Evolutionary conservation across 2,888 invertebrate species (phyloP).

Genomic region (Pyralis farinalis): DNA sequence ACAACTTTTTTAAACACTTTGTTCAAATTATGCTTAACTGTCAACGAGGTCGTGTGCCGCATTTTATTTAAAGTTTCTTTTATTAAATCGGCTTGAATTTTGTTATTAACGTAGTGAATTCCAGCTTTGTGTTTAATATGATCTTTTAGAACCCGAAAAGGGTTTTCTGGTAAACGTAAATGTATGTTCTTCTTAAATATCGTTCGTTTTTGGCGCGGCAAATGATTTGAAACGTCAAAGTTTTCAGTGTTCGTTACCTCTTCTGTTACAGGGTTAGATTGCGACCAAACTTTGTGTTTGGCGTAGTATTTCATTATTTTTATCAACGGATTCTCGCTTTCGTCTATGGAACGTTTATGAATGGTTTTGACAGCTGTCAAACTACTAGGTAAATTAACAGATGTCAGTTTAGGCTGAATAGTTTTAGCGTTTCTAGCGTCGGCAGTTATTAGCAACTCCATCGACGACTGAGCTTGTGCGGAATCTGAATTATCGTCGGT

Average conservation of each 20-base stretch:
- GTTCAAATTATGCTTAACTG: slow-evolving; percentile 10
- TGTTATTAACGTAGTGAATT: slow-evolving; percentile 25
- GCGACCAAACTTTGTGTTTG: slow-evolving; percentile 57
- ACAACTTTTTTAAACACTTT: slow-evolving; percentile 15
- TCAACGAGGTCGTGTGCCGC: slow-evolving; percentile 13
- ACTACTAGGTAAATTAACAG: too few relatives aligned
- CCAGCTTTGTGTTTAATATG: slow-evolving; percentile 28
- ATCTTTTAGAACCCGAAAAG: slow-evolving; percentile 28
- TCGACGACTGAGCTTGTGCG: slow-evolving; percentile 11
- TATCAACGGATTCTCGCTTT: slow-evolving; percentile 32
- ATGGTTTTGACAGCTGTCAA: slow-evolving; percentile 24
- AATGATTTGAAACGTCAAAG: slow-evolving; percentile 37
- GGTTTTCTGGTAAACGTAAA: slow-evolving; percentile 27
- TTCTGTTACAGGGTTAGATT: slow-evolving; percentile 31
- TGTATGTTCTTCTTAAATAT: slow-evolving; percentile 11
- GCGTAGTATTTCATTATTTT: slow-evolving; percentile 50
- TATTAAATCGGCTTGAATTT: slow-evolving; percentile 25
- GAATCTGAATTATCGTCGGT: neutral
- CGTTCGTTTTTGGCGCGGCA: slow-evolving; percentile 29
- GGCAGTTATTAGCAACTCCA: slow-evolving; percentile 18
- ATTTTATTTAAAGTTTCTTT: slow-evolving; percentile 30
- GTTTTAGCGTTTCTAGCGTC: slow-evolving; percentile 20
- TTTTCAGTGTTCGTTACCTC: slow-evolving; percentile 5
- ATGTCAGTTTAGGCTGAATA: slow-evolving; percentile 28
- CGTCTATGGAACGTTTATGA: slow-evolving; percentile 38